phyloP scores from a whole-genome alignment of 2,113 vertebrate genomes.

The Centrocercus urophasianus region DNA sequence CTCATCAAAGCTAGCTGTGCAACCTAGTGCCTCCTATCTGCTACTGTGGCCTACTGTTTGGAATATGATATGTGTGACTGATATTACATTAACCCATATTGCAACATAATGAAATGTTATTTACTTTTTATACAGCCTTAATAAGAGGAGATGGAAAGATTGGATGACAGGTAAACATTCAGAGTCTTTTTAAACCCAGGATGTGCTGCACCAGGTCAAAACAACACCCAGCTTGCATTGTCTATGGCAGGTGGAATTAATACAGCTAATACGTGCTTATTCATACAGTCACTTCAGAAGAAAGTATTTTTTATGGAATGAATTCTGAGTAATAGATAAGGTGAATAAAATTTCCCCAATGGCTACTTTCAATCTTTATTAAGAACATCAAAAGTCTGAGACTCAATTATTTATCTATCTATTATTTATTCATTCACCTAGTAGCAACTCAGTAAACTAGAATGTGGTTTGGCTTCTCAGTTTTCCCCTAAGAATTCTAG shows the following conservation, averaged over 20 bases:
- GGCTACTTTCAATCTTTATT: conserved; percentile 51
- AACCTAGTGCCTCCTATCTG: not conserved
- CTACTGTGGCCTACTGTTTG: not conserved
- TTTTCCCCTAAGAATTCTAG: conserved; percentile 47
- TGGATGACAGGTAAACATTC: not conserved
- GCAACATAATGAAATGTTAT: not conserved
- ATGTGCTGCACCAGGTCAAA: not conserved
- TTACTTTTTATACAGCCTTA: not conserved
- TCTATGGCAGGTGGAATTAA: not conserved
- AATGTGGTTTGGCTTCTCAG: conserved; percentile 39
- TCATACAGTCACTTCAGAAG: conserved; percentile 5
- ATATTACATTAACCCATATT: not conserved
- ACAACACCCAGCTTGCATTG: not conserved
- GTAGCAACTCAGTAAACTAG: conserved; percentile 49
- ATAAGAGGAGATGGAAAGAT: not conserved
- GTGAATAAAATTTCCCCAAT: not conserved
- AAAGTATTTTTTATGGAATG: conserved; percentile 35
- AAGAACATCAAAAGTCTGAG: conserved; percentile 1
- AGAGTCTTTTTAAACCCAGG: not conserved
- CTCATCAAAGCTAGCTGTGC: not conserved
- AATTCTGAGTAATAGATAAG: not conserved
- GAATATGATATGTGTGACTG: rapidly evolving
- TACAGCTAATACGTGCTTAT: not conserved
- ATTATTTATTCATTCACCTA: conserved; percentile 69
- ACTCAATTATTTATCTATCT: conserved; percentile 63